Evolutionary conservation across 2,113 vertebrate genomes (phyloP), one percentile per base, ranked within the genome.

Genomic region (Muscicapa adusta): DNA sequence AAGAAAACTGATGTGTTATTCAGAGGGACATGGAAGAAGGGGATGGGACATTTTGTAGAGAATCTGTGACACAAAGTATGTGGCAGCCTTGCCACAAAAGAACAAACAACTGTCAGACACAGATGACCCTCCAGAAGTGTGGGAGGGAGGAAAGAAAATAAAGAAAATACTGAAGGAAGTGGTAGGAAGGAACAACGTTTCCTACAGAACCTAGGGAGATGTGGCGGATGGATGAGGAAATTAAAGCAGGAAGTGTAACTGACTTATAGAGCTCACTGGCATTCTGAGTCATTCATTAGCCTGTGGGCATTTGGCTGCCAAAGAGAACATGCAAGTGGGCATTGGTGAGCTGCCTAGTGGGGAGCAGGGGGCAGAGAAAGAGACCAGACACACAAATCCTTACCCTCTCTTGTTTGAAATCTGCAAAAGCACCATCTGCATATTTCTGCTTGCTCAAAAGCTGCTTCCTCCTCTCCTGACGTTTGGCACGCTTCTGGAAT

Each of bases 401-500:
- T 98, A 99, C 99, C 99, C 98, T 99, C 96, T 99, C 99, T 89
- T 98, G 97, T 97, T 99, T 99, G 96, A 94, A 97, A 96, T 99
- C 99, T 74, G 97, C 83, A 93, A 98, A 97, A 94, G 98, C 98
- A 96, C 97, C 86, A 89, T 98, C 98, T 97, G 97, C 96, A 74
- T 98, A 96, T 97, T 98, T 99, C 96, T 99, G 98, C 97, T 98
- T 99, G 98, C 97, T 98, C 95, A 98, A 97, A 96, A 99, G 98
- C 98, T 99, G 99, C 89, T 98, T 99, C 97, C 98, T 98, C 88
- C 98, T 98, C 95, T 99, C 99, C 91, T 98, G 98, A 93, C 98
- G 98, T 97, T 98, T 98, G 93, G 98, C 99, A 97, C 98, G 98
- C 98, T 99, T 99, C 98, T 99, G 98, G 98, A 99, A 99, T 95